Evolutionary conservation across 2,888 invertebrate species (phyloP).

Genomic region (Geotrupes spiniger): DNA sequence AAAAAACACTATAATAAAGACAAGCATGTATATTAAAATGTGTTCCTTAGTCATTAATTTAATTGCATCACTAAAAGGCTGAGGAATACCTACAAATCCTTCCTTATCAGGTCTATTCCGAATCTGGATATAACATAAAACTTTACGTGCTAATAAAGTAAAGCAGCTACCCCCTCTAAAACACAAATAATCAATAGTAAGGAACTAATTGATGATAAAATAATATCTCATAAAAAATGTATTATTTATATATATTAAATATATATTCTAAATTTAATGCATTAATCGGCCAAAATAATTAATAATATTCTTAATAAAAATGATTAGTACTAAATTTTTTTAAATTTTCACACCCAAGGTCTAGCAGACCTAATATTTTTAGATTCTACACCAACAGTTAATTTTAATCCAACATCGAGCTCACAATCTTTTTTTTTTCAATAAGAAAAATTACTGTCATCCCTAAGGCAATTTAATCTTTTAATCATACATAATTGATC

Average conservation of each 20-base stretch:
- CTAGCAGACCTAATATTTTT: conserved; percentile 74
- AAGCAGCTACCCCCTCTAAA: conserved; percentile 66
- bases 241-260: conserved; percentile 60
- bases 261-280: conserved; percentile 70
- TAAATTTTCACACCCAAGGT: conserved; percentile 79
- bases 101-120: conserved; percentile 75
- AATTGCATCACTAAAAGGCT: conserved; percentile 71
- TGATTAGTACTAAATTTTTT: conserved; percentile 89
- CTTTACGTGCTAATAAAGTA: conserved; percentile 68
- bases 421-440: conserved; percentile 74
- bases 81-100: conserved; percentile 60
- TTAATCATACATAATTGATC: conserved; percentile 61
- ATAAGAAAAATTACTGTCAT: conserved; percentile 81
- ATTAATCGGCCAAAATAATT: conserved; percentile 66
- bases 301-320: conserved; percentile 44
- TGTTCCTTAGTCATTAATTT: conserved; percentile 69
- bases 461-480: conserved; percentile 77
- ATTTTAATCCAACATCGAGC: conserved; percentile 68
- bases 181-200: conserved; percentile 60
- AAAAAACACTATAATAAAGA: conserved; percentile 62
- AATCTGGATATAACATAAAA: conserved; percentile 70
- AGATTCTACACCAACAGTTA: conserved; percentile 59
- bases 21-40: conserved; percentile 56
- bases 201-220: conserved; percentile 50
- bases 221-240: conserved; percentile 55